Base-by-base conservation (phyloP, 2,888 invertebrate species). In the Trimorus sp. region DNA sequence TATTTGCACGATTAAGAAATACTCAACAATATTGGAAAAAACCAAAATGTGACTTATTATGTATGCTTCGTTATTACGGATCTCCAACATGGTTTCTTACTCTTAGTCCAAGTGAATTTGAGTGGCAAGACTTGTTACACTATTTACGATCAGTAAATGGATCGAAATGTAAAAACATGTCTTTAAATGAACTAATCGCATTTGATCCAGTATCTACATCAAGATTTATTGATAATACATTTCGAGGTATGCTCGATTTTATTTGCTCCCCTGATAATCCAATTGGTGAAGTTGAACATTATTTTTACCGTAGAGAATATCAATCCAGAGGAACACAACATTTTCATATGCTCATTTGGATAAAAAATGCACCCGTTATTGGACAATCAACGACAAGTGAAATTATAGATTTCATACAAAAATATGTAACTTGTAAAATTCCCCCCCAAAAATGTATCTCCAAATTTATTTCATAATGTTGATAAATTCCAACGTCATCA, bases 121-220 rank as follows among this genome's bases (percentile, higher is more conserved):
- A 49, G 14, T 49, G 49, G 49, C 1, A 49, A 12, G 49, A 49
- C n/a, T 83, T 88, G 37, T 79, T 79, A 11, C 77, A 85, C 15
- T 88, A 87, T 66, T 15, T 88, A n/a, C 85, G 79, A 59, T 51
- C 84, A 75, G 83, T 89, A 7, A 89, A 89, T 83, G 79, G 75
- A 37, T 51, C 62, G 58, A 74, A 77, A 15, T 81, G 84, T 66
- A 78, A 79, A 7, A 87, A 86, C 42, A 49, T 14, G 1, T 14
- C 49, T n/a, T n/a, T 49, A 7, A 49, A 49, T 14, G 7, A 49
- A 49, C 49, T 49, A 1, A 49, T 49, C 3, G 49, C 49, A 2
- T 14, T 49, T n/a, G 49, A 49, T 49, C 49, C 49, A 12, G n/a
- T 49, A n/a, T 49, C 49, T n/a, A 49, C 49, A 12, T 8, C 49